phyloP scores from a whole-genome alignment of 2,113 vertebrate genomes.

The Aphyosemion australe region DNA sequence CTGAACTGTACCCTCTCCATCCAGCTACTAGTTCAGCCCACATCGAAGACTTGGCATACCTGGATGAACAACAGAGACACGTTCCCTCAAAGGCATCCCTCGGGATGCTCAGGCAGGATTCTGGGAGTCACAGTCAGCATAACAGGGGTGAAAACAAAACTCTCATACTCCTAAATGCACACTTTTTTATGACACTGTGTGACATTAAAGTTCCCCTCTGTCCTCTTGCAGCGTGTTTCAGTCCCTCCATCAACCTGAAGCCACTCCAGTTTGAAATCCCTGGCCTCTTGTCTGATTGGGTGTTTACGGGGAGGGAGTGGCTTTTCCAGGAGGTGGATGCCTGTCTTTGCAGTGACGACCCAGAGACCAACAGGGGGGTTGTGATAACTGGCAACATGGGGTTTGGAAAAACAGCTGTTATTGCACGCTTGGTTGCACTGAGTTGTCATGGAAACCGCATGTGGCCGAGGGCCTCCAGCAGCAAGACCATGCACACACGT shows the following conservation, averaged over 20 bases:
- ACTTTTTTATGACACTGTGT: background rate
- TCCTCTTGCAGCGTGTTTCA: constrained; percentile 67
- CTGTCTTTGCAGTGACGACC: constrained; percentile 82
- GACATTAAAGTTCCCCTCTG: background rate
- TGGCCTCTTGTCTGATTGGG: constrained; percentile 90
- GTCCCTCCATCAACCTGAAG: constrained; percentile 89
- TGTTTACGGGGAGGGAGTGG: constrained; percentile 95
- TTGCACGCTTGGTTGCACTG: constrained; percentile 91
- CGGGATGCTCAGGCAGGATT: constrained; percentile 91
- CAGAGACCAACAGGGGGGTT: constrained; percentile 83
- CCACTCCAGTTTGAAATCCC: constrained; percentile 95
- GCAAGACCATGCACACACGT: constrained; percentile 79
- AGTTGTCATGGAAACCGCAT: constrained; percentile 95
- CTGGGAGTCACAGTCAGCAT: constrained; percentile 78
- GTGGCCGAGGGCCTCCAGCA: constrained; percentile 79
- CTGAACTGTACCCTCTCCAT: background rate
- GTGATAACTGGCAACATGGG: constrained; percentile 94
- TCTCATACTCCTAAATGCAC: too few relatives aligned
- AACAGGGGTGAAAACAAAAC: constrained; percentile 84
- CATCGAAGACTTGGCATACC: constrained; percentile 91
- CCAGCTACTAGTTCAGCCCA: constrained; percentile 95
- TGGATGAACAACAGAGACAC: constrained; percentile 91
- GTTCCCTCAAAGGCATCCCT: constrained; percentile 89
- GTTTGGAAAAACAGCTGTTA: constrained; percentile 95
- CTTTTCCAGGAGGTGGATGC: constrained; percentile 95